Conservation (phyloP, 2,888 invertebrate genomes). For the Acleris literana region DNA sequence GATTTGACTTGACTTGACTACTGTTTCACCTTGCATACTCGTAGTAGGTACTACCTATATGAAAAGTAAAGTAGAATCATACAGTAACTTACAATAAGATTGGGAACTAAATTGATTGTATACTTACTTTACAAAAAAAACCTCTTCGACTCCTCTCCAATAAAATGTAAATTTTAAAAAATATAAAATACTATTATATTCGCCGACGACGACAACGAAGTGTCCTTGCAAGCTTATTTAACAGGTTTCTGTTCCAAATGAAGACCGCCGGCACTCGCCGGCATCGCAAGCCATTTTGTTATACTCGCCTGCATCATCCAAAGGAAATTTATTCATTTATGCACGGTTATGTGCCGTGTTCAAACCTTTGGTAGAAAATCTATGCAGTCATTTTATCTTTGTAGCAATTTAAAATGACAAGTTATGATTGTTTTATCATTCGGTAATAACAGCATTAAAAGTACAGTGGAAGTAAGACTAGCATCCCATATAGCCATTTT, state of each 20-base stretch:
- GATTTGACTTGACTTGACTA: too few species aligned
- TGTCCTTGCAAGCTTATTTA: conserved; percentile 57
- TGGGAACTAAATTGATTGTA: not conserved
- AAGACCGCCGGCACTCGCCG: conserved; percentile 33
- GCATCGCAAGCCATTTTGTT: conserved; percentile 24
- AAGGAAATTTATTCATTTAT: conserved; percentile 26
- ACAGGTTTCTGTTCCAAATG: conserved; percentile 53
- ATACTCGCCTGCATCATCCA: conserved; percentile 14
- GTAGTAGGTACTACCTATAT: too few species aligned
- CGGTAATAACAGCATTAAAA: not conserved
- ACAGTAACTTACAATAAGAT: too few species aligned
- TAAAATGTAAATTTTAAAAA: conserved; percentile 26
- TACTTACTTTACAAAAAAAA: not conserved
- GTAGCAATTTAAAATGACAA: conserved; percentile 18
- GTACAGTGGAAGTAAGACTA: too few species aligned
- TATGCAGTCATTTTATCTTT: conserved; percentile 19
- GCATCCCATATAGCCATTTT: too few species aligned
- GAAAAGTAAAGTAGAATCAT: too few species aligned
- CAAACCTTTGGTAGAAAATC: conserved; percentile 20
- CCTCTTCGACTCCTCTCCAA: not conserved
- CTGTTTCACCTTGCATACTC: too few species aligned
- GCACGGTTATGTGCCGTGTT: conserved; percentile 17
- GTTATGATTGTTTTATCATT: conserved; percentile 20
- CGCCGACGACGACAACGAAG: conserved; percentile 44
- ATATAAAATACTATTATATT: conserved; percentile 41